A percentile compares a stretch with the other conserved stretches of the same genome.
These are phyloP conservation scores for Nysson spinosus DNA, from an alignment of 2,888 invertebrate species.

Conservation along the genomic window DNA sequence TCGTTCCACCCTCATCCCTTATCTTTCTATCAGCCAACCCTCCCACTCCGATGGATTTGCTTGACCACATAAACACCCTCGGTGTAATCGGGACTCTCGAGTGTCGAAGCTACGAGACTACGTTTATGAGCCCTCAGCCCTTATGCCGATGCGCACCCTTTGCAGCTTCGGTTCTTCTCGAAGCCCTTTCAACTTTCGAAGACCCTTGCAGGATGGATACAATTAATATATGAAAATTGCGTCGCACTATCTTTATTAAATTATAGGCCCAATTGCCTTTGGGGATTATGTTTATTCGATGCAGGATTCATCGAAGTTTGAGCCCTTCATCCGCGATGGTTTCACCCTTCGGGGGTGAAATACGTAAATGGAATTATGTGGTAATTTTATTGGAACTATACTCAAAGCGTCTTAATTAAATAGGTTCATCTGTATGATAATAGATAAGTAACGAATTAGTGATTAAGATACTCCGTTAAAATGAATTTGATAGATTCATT, in stretches of 20 bases:
- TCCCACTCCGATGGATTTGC: conserved; percentile 20
- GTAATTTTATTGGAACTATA: too few relatives aligned
- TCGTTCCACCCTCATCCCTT: conserved; percentile 28
- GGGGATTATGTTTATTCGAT: too few relatives aligned
- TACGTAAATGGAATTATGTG: too few relatives aligned
- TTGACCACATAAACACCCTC: conserved; percentile 40
- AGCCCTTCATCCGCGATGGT: too few relatives aligned
- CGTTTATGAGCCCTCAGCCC: conserved; percentile 21
- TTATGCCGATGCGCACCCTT: not conserved
- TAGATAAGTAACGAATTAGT: too few relatives aligned
- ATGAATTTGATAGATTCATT: too few relatives aligned
- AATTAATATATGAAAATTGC: not conserved
- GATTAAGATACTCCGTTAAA: too few relatives aligned
- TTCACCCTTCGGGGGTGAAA: too few relatives aligned
- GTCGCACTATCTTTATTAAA: not conserved
- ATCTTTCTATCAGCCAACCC: conserved; percentile 27
- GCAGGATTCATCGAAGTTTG: too few relatives aligned
- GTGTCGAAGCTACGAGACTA: not conserved
- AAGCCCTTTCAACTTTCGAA: conserved; percentile 13
- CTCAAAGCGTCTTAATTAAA: too few relatives aligned
- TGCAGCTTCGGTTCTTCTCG: not conserved
- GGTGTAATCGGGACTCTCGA: conserved; percentile 31
- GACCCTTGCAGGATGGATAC: not conserved
- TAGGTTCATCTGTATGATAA: too few relatives aligned
- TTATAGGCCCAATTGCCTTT: too few relatives aligned